Base-by-base conservation (phyloP, 2,797 vertebrate species). In the Brotula barbata region DNA sequence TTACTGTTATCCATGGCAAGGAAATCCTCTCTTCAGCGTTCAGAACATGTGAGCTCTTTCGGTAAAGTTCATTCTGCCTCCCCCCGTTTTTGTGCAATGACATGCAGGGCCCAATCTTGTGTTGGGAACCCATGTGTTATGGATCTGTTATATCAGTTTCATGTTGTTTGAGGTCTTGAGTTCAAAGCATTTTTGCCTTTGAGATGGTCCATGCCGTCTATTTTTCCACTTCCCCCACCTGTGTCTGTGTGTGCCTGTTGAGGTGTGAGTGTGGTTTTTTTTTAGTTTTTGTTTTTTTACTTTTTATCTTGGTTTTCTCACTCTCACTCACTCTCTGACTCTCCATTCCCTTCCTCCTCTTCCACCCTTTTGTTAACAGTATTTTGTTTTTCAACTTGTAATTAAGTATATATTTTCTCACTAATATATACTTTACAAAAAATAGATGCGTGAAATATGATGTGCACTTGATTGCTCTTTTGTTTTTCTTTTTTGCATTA, bases 371-470 rank as follows among this genome's bases (percentile, higher is more conserved):
- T 34, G 46, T 85, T 74, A 77, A 87, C 87, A 83, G 82, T 88
- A 82, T 88, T 87, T 84, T 69, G 59, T 71, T 84, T 79, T 84
- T 78, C 74, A 74, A 82, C 87, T 73, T 83, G 87, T 87, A 80
- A 69, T 84, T 68, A 68, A 88, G 89, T 92, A 86, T 90, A 92
- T 93, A 90, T 92, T 91, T 90, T 80, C 87, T 91, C 88, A 78
- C 85, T 89, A 60, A 68, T 90, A 90, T 92, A 85, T 91, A 92
- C 94, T 95, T 94, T 89, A 90, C 93, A 91, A 88, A 81, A 87
- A 75, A 81, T 82, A 90, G 89, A 79, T 69, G 86, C 80, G 92
- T 93, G 89, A 93, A 93, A 93, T 94, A 90, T 90, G 86, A 87
- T 75, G 90, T 94, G 89, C 93, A 92, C 92, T 92, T 90, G 92